Base-by-base conservation (phyloP, 37 sponge, comb jelly and placozoan genomes). In the Chondrosia reniformis region DNA sequence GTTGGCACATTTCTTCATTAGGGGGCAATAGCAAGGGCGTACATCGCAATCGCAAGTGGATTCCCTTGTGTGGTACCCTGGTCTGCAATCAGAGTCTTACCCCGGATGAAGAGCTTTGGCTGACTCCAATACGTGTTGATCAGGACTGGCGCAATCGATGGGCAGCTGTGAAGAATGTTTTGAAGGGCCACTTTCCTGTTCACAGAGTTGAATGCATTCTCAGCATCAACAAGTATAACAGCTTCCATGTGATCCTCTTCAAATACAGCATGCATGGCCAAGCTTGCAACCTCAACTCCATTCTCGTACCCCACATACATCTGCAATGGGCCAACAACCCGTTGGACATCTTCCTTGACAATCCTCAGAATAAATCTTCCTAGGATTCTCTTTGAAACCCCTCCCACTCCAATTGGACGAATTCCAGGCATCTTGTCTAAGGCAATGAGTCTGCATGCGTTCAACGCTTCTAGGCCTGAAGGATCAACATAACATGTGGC, bases 321-420 rank as follows among this genome's bases (percentile, higher is more conserved):
- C 58, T 56, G 58, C 58, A 56, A 56, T 8, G 58, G 58, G n/a
- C 58, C 58, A 24, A 56, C 58, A 24, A 56, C 58, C 27, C 58
- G n/a, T 28, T 56, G 58, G 58, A 56, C 27, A 28, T 56, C 58
- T 56, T 56, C 58, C 27, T 56, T 56, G 27, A 56, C 6, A 6
- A 28, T 56, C 58, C 58, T 56, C 7, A 56, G 58, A 6, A 56
- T 56, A 28, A 28, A 24, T 56, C 27, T 56, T 56, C 58, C 58
- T 56, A 56, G n/a, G 58, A 56, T 56, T 28, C 58, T 56, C 58
- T 56, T 56, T 28, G 27, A 24, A 2, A 56, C 3, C 2, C 27
- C 7, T 4, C 58, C 58, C 58, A 56, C 9, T 28, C 58, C 58
- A 28, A 56, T 56, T 56, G 58, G 58, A 24, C 58, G 9, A 56